Percentiles rank a stretch among this genome's conserved stretches.
Conservation (phyloP, 1,140 invertebrate genomes). For the Globodera rostochiensis region DNA sequence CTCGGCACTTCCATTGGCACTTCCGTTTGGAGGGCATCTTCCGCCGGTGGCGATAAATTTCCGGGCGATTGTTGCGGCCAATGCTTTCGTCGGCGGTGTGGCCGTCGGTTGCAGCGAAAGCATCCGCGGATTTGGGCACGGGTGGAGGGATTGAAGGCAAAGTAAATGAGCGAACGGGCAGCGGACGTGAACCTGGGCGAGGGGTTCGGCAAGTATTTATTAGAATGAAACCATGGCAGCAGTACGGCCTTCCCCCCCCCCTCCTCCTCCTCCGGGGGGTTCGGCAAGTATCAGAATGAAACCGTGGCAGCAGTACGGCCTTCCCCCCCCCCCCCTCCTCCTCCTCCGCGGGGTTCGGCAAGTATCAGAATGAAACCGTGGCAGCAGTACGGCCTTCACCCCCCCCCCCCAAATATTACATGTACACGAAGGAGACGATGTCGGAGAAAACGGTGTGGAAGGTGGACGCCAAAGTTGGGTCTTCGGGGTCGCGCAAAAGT, state of each 20-base stretch:
- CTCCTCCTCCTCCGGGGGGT: no score
- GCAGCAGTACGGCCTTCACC: no score
- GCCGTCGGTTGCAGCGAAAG: constrained; percentile 7
- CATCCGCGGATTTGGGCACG: constrained; percentile 37
- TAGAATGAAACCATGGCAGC: no score
- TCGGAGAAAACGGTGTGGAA: constrained; percentile 61
- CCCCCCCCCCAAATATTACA: neutral
- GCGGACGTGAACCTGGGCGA: constrained; percentile 57
- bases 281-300: constrained; percentile 6
- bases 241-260: no score
- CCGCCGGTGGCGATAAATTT: neutral
- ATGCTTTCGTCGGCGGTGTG: neutral
- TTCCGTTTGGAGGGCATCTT: neutral
- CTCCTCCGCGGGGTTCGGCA: neutral
- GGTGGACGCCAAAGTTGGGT: constrained; percentile 55
- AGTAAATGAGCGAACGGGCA: constrained; percentile 60
- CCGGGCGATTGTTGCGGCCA: neutral
- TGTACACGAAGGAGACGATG: constrained; percentile 41
- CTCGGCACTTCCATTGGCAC: neutral
- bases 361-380: neutral
- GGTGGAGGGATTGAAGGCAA: constrained; percentile 54
- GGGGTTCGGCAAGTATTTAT: neutral
- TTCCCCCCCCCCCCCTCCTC: no score
- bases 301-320: no score
- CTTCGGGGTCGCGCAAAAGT: constrained; percentile 49